Base-by-base conservation (phyloP, 2,888 invertebrate species). In the Eupelmus urozonus region DNA sequence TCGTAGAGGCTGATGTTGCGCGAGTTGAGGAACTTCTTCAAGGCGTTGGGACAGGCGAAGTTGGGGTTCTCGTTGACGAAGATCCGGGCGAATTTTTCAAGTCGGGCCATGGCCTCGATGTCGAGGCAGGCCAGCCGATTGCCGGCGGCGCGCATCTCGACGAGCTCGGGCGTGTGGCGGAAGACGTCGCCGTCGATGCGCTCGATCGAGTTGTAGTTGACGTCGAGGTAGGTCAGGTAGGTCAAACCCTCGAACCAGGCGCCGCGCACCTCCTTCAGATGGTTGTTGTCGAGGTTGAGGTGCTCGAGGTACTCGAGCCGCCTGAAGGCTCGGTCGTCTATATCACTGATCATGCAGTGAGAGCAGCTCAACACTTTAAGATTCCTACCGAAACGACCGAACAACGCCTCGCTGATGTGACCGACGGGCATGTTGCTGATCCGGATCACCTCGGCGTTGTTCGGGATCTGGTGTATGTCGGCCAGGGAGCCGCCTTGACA, bases 101-200 rank as follows among this genome's bases (percentile, higher is more conserved):
- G 53, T 0, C 81, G 72, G 3, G 86, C 78, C 81, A 89, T 81
- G 0, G 82, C 86, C 1, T 83, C 81, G 1, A 87, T 55, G 42
- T 87, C 87, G 16, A 89, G 51, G 27, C 89, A 89, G 51, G 84
- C 80, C 2, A 89, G 78, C n/a, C 78, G 83, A 79, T 89, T 89
- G 7, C 89, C 89, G 0, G 89, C 88, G 11, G 89, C 77, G 13
- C 89, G 82, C 1, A 89, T 63, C 25, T 89, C 89, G 0, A 86
- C 84, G 40, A 89, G 83, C 13, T 76, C 81, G 2, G 86, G 86
- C 2, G 86, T 34, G 65, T 85, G 85, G 42, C 72, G 66, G 63
- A 86, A 89, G 7, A 88, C 87, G 0, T 80, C 86, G 27, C 84
- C 81, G 2, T 89, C 89, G 71, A 89, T 87, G 0, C 74, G 77